Conservation (phyloP, 2,113 vertebrate species). For the Morone chrysops region DNA sequence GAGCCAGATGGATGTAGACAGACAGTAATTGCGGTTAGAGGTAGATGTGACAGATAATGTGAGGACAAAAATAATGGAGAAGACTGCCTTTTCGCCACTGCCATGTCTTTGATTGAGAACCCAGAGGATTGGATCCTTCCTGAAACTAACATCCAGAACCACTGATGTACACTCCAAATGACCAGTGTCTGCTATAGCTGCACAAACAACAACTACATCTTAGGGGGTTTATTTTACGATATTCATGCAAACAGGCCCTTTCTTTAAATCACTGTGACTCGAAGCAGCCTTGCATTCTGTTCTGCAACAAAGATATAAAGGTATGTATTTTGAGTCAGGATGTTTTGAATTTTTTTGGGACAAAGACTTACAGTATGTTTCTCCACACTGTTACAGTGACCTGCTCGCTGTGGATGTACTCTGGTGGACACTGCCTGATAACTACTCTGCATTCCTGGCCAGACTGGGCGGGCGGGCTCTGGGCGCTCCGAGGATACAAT, state of each 20-base stretch:
- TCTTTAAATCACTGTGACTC: slow-evolving; percentile 10
- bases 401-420: slow-evolving; percentile 54
- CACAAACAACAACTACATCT: slow-evolving; percentile 31
- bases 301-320: slow-evolving; percentile 19
- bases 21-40: slow-evolving; percentile 43
- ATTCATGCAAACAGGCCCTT: slow-evolving; percentile 37
- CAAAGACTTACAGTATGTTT: slow-evolving; percentile 27
- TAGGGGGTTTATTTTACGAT: slow-evolving; percentile 15
- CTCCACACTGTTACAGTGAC: slow-evolving; percentile 33
- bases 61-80: slow-evolving; percentile 34
- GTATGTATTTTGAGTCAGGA: slow-evolving; percentile 9
- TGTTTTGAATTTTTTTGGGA: slow-evolving; percentile 18
- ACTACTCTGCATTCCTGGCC: slow-evolving; percentile 81
- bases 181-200: background rate
- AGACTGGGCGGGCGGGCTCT: slow-evolving; percentile 80
- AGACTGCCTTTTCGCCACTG: slow-evolving; percentile 23
- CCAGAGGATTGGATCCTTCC: slow-evolving; percentile 2
- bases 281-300: slow-evolving; percentile 20
- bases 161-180: slow-evolving; percentile 4
- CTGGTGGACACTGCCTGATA: slow-evolving; percentile 67
- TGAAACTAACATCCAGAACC: slow-evolving; percentile 20
- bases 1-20: slow-evolving; percentile 31
- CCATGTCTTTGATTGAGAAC: slow-evolving; percentile 37
- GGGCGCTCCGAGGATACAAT: slow-evolving; percentile 52
- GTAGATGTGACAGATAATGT: slow-evolving; percentile 58